Percentiles rank a stretch among this genome's conserved stretches.
These are phyloP conservation scores for Deilephila porcellus DNA, from an alignment of 2,888 invertebrate species.

Conservation along the genomic window DNA sequence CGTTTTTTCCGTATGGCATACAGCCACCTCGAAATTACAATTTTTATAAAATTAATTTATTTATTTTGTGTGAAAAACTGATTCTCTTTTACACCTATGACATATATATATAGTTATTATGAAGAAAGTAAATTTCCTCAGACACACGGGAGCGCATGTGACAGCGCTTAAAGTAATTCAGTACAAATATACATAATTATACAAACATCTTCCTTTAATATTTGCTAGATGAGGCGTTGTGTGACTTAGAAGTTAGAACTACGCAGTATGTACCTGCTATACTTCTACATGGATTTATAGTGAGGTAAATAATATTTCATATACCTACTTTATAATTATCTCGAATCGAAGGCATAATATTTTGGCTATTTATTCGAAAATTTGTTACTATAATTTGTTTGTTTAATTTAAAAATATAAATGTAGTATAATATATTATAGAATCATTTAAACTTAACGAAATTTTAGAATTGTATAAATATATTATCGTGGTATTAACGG, in stretches of 20 bases:
- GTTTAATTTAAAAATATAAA: neutral
- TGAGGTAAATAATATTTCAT: neutral
- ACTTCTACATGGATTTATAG: neutral
- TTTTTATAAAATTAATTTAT: no score
- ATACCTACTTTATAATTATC: neutral
- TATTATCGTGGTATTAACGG: neutral
- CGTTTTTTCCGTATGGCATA: no score
- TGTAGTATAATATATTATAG: neutral
- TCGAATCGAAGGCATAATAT: no score
- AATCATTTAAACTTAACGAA: neutral
- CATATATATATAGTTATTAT: no score
- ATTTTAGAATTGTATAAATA: neutral
- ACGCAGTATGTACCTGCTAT: neutral
- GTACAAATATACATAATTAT: slow-evolving; percentile 27
- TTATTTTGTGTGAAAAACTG: no score
- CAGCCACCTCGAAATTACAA: no score
- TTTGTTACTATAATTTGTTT: neutral
- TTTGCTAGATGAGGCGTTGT: neutral
- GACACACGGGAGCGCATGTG: neutral
- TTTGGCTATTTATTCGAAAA: no score
- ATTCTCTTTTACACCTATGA: no score
- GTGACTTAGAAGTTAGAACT: slow-evolving; percentile 13
- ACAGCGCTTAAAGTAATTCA: neutral
- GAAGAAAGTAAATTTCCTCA: neutral
- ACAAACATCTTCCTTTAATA: slow-evolving; percentile 24